Evolutionary conservation across 2,888 invertebrate species (phyloP), one percentile per base, ranked within the genome.

Genomic region (Coenonympha arcania): DNA sequence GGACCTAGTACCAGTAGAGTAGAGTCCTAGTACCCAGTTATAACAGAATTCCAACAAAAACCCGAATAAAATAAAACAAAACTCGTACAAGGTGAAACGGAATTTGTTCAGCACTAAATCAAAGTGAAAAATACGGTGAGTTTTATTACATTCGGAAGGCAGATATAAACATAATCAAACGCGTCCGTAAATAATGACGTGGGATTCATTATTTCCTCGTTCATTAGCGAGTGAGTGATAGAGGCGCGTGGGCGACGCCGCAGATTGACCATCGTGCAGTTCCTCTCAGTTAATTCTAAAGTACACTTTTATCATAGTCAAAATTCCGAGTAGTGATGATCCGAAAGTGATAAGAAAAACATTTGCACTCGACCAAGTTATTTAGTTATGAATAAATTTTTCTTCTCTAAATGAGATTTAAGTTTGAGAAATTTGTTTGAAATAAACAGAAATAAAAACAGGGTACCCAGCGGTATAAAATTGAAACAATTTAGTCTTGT

Each of bases 81-180:
- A 43, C 15, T 28, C 33, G 39, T 44, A 22, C 52, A 48, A 52
- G 52, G 48, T 44, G 33, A 44, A 16, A 4, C 24, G 30, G 30
- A 41, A 48, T 44, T 28, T 40, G 22, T 34, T 15, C 44, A 54
- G 44, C 49, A 33, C 51, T 51, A 52, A 51, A 49, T 43, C 53
- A 51, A 43, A 30, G 30, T 31, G 31, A 34, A 42, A 53, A 49
- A 50, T 47, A 44, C 40, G 47, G 48, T 51, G 37, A 44, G 37
- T 50, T 58, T 54, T 50, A 56, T 56, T 48, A 47, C 37, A 42
- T 52, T 52, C 48, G 56, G 50, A 54, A 50, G 47, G 46, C 45
- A 47, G 50, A 52, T 56, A 44, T 57, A 55, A 55, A 57, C 47
- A 51, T 49, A 47, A 55, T 47, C 34, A 43, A 47, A 46, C 37